A percentile compares a stretch with the other conserved stretches of the same genome.
These are phyloP conservation scores for Drosophila nigricruria DNA, from an alignment of 2,888 invertebrate species.

Conservation along the genomic window DNA sequence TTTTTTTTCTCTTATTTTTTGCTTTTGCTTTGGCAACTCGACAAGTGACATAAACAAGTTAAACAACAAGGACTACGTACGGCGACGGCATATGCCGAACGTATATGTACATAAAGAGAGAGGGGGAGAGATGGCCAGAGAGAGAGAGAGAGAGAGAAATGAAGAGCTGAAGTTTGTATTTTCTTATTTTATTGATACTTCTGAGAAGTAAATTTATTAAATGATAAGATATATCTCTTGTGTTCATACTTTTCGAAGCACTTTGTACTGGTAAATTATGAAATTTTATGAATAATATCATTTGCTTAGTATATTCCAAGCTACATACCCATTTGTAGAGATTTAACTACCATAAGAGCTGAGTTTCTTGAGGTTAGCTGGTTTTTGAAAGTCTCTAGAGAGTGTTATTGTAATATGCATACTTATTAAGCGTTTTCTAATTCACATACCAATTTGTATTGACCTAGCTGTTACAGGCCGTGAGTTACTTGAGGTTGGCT, in stretches of 20 bases:
- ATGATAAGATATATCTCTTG: background rate
- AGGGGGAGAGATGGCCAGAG: background rate
- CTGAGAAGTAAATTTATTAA: background rate
- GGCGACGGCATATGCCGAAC: too few relatives aligned
- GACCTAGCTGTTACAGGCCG: background rate
- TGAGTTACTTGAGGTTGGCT: background rate
- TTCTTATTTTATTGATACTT: background rate
- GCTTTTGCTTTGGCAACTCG: constrained; percentile 33
- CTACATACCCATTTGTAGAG: too few relatives aligned
- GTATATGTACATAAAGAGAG: background rate
- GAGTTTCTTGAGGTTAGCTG: background rate
- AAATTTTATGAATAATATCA: background rate
- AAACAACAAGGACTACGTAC: background rate
- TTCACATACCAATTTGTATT: background rate
- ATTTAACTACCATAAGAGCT: too few relatives aligned
- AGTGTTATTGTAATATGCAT: background rate
- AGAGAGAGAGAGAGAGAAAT: background rate
- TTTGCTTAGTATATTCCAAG: background rate
- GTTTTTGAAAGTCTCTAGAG: background rate
- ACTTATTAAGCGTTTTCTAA: background rate
- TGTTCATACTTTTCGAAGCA: background rate
- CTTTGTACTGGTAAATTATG: background rate
- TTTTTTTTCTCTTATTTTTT: constrained; percentile 7
- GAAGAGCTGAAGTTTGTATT: background rate
- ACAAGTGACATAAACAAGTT: constrained; percentile 44